These are phyloP conservation scores for Macroramphosus scolopax DNA, from an alignment of 2,797 vertebrate genomes.

Conservation along the genomic window DNA sequence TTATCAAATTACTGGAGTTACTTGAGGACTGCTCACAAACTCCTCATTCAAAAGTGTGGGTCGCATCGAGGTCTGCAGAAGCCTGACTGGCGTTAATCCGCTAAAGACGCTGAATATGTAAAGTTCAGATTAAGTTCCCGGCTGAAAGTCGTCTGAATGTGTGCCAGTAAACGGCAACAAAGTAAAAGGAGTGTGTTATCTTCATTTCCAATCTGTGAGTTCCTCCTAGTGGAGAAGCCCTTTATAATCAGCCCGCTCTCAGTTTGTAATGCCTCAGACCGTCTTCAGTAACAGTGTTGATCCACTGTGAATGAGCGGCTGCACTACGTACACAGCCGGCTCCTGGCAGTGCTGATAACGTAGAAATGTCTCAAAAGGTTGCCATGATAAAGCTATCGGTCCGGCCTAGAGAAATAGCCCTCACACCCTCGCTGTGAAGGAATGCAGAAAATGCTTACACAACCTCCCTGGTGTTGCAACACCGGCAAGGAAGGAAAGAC, in stretches of 20 bases:
- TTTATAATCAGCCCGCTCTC: too few species aligned
- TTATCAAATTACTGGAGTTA: too few species aligned
- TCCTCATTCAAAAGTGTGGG: too few species aligned
- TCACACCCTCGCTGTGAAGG: slow-evolving; percentile 53
- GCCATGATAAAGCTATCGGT: slow-evolving; percentile 50
- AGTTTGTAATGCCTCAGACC: too few species aligned
- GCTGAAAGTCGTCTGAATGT: too few species aligned
- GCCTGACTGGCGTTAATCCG: too few species aligned
- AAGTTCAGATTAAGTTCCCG: too few species aligned
- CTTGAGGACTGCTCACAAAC: too few species aligned
- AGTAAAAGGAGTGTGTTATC: neutral
- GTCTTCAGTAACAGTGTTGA: slow-evolving; percentile 8
- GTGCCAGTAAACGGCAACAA: too few species aligned
- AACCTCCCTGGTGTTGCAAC: slow-evolving; percentile 61
- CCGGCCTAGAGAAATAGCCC: slow-evolving; percentile 25
- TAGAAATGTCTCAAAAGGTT: slow-evolving; percentile 51
- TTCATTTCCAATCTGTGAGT: neutral
- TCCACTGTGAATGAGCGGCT: neutral
- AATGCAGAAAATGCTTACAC: slow-evolving; percentile 71
- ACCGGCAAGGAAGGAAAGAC: slow-evolving; percentile 11
- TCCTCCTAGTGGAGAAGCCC: neutral
- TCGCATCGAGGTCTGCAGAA: too few species aligned
- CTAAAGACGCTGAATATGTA: too few species aligned
- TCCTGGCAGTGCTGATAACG: slow-evolving; percentile 48
- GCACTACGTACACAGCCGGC: slow-evolving; percentile 1